Base-by-base conservation (phyloP, 2,888 invertebrate species). In the Himalopsyche anomala region DNA sequence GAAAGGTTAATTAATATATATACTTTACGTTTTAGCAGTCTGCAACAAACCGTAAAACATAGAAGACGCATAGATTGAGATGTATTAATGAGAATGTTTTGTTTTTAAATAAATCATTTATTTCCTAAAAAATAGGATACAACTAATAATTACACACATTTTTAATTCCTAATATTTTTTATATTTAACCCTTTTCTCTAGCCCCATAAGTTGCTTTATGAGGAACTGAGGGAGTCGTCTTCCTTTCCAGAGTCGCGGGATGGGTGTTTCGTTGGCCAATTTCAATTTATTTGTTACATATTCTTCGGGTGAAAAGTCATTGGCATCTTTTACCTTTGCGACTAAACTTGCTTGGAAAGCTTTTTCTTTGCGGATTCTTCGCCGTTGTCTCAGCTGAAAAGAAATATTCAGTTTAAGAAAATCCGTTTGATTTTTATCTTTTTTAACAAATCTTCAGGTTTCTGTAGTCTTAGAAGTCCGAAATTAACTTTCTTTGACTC, bases 301-400 rank as follows among this genome's bases (percentile, higher is more conserved):
- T 82, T 94, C 90, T 89, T 95, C 95, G 0, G 97, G 96, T 87
- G 96, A 95, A 91, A 98, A 98, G 84, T 94, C 93, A 88, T 97
- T 95, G 0, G 97, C 97, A 80, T 94, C 92, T 90, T 95, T 95
- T 15, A 97, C 94, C 90, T 96, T 94, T 0, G 94, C 92, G 85
- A 96, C 91, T 0, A 97, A 92, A 84, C 93, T 93, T 0, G 95
- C 95, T 90, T 97, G 96, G 91, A 97, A 98, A 6, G 91, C 92
- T 90, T 96, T 97, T 90, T 98, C 97, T 90, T 96, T 97, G 80
- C 93, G 93, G 90, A 95, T 92, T 90, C 96, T 95, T 83, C 97
- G 94, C 36, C 94, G 94, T 89, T 95, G 95, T 85, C 95, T 94
- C 42, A 94, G 90, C 95, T 95, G 90, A 5, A 92, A 92, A 83